Conservation (phyloP, 1,140 invertebrate genomes). For the Hycleus cichorii region DNA sequence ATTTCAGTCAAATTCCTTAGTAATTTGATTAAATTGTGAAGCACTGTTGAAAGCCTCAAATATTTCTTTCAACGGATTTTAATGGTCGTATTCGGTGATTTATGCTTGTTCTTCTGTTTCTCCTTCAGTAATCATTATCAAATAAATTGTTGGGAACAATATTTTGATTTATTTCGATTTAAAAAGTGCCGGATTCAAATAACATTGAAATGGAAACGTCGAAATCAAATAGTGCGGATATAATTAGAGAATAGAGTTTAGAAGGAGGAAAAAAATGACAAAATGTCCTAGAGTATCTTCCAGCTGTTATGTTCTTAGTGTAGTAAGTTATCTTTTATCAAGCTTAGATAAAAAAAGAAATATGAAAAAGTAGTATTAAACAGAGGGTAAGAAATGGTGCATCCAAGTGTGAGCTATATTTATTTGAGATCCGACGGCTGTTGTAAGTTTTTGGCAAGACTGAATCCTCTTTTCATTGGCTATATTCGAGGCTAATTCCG, state of each 20-base stretch:
- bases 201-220: no score
- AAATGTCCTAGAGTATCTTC: neutral
- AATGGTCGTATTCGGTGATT: no score
- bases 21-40: no score
- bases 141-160: no score
- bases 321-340: conserved; percentile 16
- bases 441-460: conserved; percentile 12
- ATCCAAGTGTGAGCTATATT: conserved; percentile 17
- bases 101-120: no score
- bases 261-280: neutral
- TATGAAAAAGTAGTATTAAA: conserved; percentile 16
- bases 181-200: no score
- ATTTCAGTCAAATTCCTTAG: no score
- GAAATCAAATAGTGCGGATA: conserved; percentile 1
- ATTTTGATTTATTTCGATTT: no score
- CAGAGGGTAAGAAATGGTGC: conserved; percentile 17
- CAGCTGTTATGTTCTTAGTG: conserved; percentile 5
- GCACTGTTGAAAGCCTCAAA: no score
- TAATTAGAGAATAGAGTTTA: conserved; percentile 11
- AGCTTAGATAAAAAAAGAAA: conserved; percentile 5
- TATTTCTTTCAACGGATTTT: no score
- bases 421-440: conserved; percentile 17
- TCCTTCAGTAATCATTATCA: no score
- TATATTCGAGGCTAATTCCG: conserved; percentile 20
- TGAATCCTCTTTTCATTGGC: conserved; percentile 19